These are phyloP conservation scores for Kradibia gibbosae DNA, from an alignment of 1,140 invertebrate genomes.

Conservation along the genomic window DNA sequence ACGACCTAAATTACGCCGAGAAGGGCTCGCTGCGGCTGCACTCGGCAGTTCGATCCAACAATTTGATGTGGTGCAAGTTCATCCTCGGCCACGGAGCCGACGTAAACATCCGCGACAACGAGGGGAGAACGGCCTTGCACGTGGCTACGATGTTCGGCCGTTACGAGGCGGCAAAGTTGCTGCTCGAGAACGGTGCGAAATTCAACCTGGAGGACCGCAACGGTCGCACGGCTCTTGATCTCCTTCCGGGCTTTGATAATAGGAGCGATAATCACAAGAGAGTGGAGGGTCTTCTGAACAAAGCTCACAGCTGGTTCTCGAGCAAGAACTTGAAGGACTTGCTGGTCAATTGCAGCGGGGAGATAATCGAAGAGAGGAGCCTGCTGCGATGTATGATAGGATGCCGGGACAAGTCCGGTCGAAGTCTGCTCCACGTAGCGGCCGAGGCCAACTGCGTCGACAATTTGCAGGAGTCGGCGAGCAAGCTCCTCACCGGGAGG, in stretches of 20 bases:
- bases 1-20: not conserved
- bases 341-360: not conserved
- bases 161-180: not conserved
- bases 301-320: not conserved
- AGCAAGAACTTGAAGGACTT: not conserved
- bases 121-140: not conserved
- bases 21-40: not conserved
- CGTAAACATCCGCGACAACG: not conserved
- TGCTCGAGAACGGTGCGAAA: not conserved
- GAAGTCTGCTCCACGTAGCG: not conserved
- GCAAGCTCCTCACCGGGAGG: not conserved
- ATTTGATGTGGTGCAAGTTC: not conserved
- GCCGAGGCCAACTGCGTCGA: not conserved
- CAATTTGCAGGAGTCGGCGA: not conserved
- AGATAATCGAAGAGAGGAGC: not conserved
- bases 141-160: not conserved
- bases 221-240: not conserved
- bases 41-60: not conserved
- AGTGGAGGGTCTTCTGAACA: not conserved
- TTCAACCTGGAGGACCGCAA: not conserved
- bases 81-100: not conserved
- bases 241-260: not conserved
- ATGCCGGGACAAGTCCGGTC: not conserved
- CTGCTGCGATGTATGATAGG: not conserved
- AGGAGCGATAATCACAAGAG: not conserved